phyloP scores from a whole-genome alignment of 2,888 invertebrate species.

The Urechis unicinctus region DNA sequence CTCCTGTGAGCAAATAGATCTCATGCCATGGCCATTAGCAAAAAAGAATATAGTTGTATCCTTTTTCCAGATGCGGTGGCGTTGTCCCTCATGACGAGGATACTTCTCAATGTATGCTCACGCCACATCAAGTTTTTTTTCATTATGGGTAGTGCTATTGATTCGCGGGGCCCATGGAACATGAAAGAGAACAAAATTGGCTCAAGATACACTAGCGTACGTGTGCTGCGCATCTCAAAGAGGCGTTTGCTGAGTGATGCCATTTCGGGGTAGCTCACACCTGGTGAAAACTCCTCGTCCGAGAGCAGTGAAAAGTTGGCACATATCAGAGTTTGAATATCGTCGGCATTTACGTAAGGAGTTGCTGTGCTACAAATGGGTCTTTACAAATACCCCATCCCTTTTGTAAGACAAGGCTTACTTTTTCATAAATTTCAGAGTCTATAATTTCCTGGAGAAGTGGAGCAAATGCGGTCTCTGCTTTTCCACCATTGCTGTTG shows the following conservation, averaged over 20 bases:
- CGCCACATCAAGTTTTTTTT: conserved; percentile 18
- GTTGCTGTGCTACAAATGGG: conserved; percentile 5
- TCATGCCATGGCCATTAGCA: conserved; percentile 20
- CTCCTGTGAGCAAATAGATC: conserved; percentile 19
- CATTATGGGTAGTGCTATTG: no score
- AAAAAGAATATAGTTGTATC: conserved; percentile 30
- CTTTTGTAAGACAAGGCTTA: neutral
- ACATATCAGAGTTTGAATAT: conserved; percentile 18
- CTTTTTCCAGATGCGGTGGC: conserved; percentile 17
- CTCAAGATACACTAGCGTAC: conserved; percentile 6
- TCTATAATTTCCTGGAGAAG: neutral
- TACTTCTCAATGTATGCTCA: conserved; percentile 24
- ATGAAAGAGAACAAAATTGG: conserved; percentile 14
- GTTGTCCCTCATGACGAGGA: conserved; percentile 21
- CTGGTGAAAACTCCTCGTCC: neutral
- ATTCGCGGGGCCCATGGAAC: conserved; percentile 14
- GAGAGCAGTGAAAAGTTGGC: conserved; percentile 10
- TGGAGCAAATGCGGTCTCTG: neutral
- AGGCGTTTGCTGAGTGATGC: conserved; percentile 17
- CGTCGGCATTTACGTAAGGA: conserved; percentile 13
- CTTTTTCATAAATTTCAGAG: neutral
- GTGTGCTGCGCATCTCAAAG: conserved; percentile 7
- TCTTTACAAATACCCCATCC: neutral
- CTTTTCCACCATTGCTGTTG: neutral
- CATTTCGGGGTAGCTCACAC: conserved; percentile 9